Evolutionary conservation across 1,140 invertebrate species (phyloP), one percentile per base, ranked within the genome.

Genomic region (Meteorus sp.): DNA sequence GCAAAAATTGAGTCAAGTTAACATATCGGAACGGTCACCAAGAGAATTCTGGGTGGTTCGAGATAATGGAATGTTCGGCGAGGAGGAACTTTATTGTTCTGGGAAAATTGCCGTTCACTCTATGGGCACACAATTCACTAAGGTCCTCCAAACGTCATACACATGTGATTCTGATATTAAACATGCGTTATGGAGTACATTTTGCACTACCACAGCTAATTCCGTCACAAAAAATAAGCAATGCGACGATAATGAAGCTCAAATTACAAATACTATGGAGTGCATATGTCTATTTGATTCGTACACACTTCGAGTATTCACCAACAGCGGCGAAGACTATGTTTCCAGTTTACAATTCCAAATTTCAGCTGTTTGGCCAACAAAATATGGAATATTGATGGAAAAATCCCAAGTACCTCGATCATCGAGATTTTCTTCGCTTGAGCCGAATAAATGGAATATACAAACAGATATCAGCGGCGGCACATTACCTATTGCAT

Each of bases 11-110:
- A 86, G 88, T 68, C 86, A 89, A 77, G 87, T 91, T 45, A 88
- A 85, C 45, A 86, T 90, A 45, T 84, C 85, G 2, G 88, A 88
- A 68, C 82, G 83, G 51, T 70, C 63, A 78, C 64, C 65, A 63
- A 80, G 82, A 63, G 89, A 92, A 68, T 89, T 85, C 81, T 92
- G 90, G 89, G 77, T 73, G 37, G 81, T 91, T 29, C 78, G 88
- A 39, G 85, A 88, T 65, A 73, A 70, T 62, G 62, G 64, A 15
- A 50, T 15, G 22, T 68, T 63, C 31, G 73, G 71, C 66, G 94
- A 95, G 80, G 93, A 96, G 79, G 94, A 97, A 77, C 78, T 97
- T 11, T 97, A 94, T 82, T 86, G 93, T 8, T 89, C 86, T 63
- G 92, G 89, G 4, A 86, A 89, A 70, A 90, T 91, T 17, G 92